A percentile compares a stretch with the other conserved stretches of the same genome.
These are phyloP conservation scores for Venturia canescens DNA, from an alignment of 1,140 invertebrate species.

Conservation along the genomic window DNA sequence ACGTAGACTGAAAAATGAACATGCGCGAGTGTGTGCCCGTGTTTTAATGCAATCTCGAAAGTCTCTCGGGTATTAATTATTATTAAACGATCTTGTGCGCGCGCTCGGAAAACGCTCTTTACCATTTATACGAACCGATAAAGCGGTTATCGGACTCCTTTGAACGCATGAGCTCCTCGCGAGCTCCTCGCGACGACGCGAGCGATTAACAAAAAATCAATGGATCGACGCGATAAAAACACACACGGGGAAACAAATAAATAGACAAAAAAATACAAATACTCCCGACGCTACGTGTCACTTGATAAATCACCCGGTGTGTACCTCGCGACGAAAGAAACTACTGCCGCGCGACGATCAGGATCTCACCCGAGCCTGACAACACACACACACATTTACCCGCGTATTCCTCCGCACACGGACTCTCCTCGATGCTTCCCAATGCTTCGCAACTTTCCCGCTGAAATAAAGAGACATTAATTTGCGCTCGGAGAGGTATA, in stretches of 20 bases:
- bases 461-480: conserved; percentile 67
- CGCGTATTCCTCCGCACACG: neutral
- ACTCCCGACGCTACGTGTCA: conserved; percentile 18
- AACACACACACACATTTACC: conserved; percentile 1
- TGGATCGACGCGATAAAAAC: neutral
- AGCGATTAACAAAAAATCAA: neutral
- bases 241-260: neutral
- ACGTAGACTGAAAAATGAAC: neutral
- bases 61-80: conserved; percentile 39
- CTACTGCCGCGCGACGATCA: conserved; percentile 34
- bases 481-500: conserved; percentile 55
- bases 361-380: neutral
- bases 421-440: neutral
- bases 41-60: neutral
- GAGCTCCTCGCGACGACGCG: neutral
- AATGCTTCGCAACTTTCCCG: conserved; percentile 49
- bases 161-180: neutral
- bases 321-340: conserved; percentile 24
- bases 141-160: neutral
- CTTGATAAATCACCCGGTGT: conserved; percentile 42
- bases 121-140: conserved; percentile 22
- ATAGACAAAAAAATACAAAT: conserved; percentile 23
- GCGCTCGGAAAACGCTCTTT: neutral
- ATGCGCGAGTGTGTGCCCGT: neutral
- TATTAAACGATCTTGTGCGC: conserved; percentile 3